Percentiles rank a stretch among this genome's conserved stretches.
Evolutionary conservation across 2,888 invertebrate species (phyloP).

Genomic region (Schizaphis graminum): DNA sequence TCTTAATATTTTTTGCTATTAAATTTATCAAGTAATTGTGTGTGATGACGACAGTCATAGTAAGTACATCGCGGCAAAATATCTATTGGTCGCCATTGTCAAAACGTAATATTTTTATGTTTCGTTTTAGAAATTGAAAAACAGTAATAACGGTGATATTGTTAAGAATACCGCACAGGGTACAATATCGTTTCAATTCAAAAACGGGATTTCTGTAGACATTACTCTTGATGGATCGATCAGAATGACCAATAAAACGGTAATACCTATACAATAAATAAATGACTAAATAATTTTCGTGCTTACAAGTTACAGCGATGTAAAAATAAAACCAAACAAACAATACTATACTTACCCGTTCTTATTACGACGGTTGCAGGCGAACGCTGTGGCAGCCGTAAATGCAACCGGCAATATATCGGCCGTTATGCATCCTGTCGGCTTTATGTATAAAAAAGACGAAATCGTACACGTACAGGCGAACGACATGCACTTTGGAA

Average conservation of each 20-base stretch:
- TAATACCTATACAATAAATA: neutral
- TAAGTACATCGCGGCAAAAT: neutral
- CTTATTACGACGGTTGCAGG: neutral
- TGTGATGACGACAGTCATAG: slow-evolving; percentile 18
- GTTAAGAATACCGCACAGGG: slow-evolving; percentile 48
- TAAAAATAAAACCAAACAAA: neutral
- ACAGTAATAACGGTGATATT: slow-evolving; percentile 34
- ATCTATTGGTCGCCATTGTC: neutral
- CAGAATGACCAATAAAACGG: slow-evolving; percentile 29
- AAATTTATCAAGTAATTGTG: neutral
- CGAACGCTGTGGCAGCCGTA: slow-evolving; percentile 44
- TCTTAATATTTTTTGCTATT: neutral
- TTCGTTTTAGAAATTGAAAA: slow-evolving; percentile 32
- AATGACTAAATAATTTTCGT: neutral
- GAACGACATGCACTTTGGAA: slow-evolving; percentile 14
- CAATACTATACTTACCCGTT: neutral
- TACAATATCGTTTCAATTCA: slow-evolving; percentile 51
- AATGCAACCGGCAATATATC: slow-evolving; percentile 26
- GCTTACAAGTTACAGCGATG: neutral
- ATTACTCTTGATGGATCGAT: slow-evolving; percentile 48
- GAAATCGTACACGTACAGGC: slow-evolving; percentile 28
- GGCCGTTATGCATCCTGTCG: slow-evolving; percentile 54
- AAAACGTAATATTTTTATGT: neutral
- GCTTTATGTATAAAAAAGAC: slow-evolving; percentile 45
- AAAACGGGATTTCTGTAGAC: slow-evolving; percentile 39